Conservation (phyloP, 2,888 invertebrate species). For the Lasioglossum pauxillum region DNA sequence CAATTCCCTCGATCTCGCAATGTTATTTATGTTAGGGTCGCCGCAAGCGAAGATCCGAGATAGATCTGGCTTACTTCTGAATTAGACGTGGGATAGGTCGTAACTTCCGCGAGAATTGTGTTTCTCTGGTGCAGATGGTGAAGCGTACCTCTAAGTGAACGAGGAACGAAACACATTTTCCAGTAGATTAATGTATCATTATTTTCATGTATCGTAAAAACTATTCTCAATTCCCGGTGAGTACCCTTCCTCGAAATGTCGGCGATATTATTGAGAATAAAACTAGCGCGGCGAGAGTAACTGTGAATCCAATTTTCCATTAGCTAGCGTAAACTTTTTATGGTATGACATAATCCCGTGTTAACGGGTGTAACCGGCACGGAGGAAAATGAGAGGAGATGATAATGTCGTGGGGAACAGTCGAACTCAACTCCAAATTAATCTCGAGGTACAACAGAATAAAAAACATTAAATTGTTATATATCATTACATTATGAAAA, state of each 20-base stretch:
- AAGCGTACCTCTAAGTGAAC: neutral
- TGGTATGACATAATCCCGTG: neutral
- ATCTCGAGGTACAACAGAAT: no score
- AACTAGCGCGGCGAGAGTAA: neutral
- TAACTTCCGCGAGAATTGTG: slow-evolving; percentile 6
- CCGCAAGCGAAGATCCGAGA: slow-evolving; percentile 4
- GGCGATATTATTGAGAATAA: neutral
- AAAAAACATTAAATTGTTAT: no score
- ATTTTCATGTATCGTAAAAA: slow-evolving; percentile 8
- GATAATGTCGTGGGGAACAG: neutral
- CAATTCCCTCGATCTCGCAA: neutral
- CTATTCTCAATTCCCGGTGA: neutral
- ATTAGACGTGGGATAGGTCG: neutral
- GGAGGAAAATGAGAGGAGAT: neutral
- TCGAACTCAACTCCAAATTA: no score
- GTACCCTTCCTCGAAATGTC: neutral
- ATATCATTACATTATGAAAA: no score
- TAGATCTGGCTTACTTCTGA: slow-evolving; percentile 5
- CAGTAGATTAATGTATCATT: neutral
- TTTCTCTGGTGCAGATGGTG: neutral
- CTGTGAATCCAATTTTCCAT: neutral
- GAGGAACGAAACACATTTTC: neutral
- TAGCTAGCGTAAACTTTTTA: neutral
- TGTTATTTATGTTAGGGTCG: neutral
- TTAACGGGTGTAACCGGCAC: neutral